These are phyloP conservation scores for Megatriorchis doriae DNA, from an alignment of 2,113 vertebrate species.

Conservation along the genomic window DNA sequence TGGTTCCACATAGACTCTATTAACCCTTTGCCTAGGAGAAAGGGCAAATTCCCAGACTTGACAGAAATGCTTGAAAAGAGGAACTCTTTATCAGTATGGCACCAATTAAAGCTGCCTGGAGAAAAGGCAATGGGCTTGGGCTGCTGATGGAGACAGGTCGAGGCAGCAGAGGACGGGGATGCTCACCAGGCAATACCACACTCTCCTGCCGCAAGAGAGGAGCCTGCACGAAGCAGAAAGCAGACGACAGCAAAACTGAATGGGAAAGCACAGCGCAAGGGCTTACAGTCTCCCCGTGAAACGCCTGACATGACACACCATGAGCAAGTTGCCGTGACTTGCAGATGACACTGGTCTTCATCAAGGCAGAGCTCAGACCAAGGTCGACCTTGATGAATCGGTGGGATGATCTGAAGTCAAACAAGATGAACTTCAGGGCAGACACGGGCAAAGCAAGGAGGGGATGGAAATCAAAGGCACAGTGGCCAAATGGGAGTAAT, in stretches of 20 bases:
- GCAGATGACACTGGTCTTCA: background rate
- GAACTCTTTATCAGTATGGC: background rate
- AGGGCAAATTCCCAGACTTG: background rate
- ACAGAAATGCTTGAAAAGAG: background rate
- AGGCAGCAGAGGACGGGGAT: background rate
- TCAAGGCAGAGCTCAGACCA: background rate
- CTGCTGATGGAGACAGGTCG: background rate
- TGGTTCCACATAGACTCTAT: background rate
- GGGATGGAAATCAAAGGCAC: background rate
- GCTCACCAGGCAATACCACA: accelerated
- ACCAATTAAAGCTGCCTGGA: background rate
- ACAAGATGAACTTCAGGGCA: background rate
- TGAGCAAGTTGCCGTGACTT: background rate
- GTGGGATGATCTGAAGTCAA: background rate
- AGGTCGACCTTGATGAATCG: background rate
- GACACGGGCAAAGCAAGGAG: background rate
- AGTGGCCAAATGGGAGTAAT: background rate
- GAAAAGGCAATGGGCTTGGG: accelerated
- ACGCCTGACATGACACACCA: background rate
- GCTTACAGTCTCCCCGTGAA: background rate
- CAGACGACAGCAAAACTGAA: background rate
- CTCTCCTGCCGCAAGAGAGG: background rate
- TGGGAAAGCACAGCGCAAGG: background rate
- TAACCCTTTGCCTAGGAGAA: background rate
- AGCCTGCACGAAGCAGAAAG: background rate